A percentile compares a stretch with the other conserved stretches of the same genome.
Evolutionary conservation across 2,797 vertebrate species (phyloP).

Genomic region (Halcyon chelicuti): DNA sequence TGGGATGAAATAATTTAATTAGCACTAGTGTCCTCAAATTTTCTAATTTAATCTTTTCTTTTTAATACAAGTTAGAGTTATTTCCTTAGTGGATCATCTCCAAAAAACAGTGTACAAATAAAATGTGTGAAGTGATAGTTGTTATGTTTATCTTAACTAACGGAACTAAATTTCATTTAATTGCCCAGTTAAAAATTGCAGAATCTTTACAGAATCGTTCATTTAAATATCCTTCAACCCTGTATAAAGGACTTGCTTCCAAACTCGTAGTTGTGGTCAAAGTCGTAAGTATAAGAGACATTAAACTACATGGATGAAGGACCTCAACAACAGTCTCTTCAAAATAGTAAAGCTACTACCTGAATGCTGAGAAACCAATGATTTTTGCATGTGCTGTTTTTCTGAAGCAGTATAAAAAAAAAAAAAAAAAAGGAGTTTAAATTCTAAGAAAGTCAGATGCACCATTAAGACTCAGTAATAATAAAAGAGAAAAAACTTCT

Average conservation of each 20-base stretch:
- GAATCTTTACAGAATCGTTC: fast-evolving
- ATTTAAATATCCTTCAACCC: background rate
- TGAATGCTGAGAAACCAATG: background rate
- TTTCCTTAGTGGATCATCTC: background rate
- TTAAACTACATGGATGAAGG: background rate
- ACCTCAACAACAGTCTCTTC: background rate
- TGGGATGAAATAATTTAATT: background rate
- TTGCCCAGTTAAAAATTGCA: background rate
- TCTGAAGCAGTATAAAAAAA: background rate
- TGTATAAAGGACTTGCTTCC: background rate
- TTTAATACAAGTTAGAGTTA: background rate
- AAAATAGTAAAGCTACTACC: background rate
- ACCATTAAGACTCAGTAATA: background rate
- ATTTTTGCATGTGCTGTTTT: background rate
- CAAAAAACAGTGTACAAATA: background rate
- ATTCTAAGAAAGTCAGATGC: background rate
- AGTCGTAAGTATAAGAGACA: background rate
- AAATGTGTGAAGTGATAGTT: background rate
- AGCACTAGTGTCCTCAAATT: background rate
- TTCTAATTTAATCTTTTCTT: background rate
- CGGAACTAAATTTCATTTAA: background rate
- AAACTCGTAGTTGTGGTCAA: background rate
- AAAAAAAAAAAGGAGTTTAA: background rate
- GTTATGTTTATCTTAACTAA: background rate
- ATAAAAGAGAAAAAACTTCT: background rate